Evolutionary conservation across 2,113 vertebrate species (phyloP), one percentile per base, ranked within the genome.

Genomic region (Chloroceryle aenea): DNA sequence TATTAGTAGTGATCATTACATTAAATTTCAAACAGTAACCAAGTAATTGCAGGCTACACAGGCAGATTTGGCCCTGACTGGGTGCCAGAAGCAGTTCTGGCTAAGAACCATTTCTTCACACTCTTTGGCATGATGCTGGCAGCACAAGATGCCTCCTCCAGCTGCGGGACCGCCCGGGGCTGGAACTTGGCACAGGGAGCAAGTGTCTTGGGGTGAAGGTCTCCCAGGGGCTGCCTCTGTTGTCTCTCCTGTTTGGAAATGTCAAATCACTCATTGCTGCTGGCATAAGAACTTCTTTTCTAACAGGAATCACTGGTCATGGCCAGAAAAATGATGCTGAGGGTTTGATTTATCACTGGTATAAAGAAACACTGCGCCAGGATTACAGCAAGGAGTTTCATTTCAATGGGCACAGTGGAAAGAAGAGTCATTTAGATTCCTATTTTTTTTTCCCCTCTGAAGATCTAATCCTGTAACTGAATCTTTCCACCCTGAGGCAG

Each of bases 101-200:
- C 42, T 47, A 14, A 6, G 18, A 19, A 17, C n/a, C 1, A 6
- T 6, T 67, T 14, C 47, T 9, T 2, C 4, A 4, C 1, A 29
- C 45, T 45, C 45, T 45, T 45, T 20, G 45, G 45, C 18, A 18
- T 45, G 45, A 45, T 10, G 1, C 58, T 2, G 22, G 2, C 27
- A 18, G 71, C 14, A 10, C 4, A 2, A 21, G 14, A 4, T 14
- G 25, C 36, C 59, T 13, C 59, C 38, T 42, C n/a, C 18, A 3
- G 63, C 64, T 12, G 11, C 1, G 2, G 56, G 26, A 30, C 52
- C 10, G 1, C n/a, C n/a, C 22, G 1, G 14, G 67, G 34, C 40
- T 9, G 9, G 26, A 11, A 25, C n/a, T 4, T 6, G 38, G 50
- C 56, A 9, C 17, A 21, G 47, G 10, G 7, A 9, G 68, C n/a